Conservation (phyloP, 2,797 vertebrate genomes). For the Paguma larvata region DNA sequence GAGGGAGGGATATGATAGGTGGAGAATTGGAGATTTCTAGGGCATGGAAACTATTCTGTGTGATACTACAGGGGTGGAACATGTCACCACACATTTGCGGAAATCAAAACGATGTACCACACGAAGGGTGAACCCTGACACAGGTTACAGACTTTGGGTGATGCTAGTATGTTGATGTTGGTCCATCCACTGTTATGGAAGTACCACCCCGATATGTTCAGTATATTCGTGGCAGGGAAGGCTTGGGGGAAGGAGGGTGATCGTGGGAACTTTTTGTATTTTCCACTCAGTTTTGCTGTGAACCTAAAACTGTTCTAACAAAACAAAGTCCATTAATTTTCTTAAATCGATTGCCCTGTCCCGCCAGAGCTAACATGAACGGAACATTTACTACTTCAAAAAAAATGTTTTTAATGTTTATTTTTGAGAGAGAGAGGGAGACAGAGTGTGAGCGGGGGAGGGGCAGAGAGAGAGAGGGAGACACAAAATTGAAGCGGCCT, state of each 20-base stretch:
- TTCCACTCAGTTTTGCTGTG: background rate
- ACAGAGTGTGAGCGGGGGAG: too few relatives aligned
- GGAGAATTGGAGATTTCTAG: background rate
- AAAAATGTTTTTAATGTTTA: too few relatives aligned
- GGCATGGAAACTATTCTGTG: background rate
- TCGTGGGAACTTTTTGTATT: background rate
- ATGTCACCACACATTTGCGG: background rate
- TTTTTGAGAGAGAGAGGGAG: too few relatives aligned
- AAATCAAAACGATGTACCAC: background rate
- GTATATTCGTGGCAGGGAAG: background rate
- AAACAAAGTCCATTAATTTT: background rate
- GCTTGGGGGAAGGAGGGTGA: rapidly evolving
- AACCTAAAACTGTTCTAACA: background rate
- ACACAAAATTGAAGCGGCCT: too few relatives aligned
- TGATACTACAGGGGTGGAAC: background rate
- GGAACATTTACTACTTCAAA: background rate
- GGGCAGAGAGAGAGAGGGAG: too few relatives aligned
- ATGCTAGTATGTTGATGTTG: background rate
- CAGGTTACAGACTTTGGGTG: background rate
- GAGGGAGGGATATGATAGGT: background rate
- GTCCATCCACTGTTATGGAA: too few relatives aligned
- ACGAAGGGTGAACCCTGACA: background rate
- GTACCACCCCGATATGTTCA: background rate
- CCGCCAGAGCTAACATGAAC: background rate
- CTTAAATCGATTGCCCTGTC: rapidly evolving